These are phyloP conservation scores for Sula dactylatra DNA, from an alignment of 2,113 vertebrate genomes.

Conservation along the genomic window DNA sequence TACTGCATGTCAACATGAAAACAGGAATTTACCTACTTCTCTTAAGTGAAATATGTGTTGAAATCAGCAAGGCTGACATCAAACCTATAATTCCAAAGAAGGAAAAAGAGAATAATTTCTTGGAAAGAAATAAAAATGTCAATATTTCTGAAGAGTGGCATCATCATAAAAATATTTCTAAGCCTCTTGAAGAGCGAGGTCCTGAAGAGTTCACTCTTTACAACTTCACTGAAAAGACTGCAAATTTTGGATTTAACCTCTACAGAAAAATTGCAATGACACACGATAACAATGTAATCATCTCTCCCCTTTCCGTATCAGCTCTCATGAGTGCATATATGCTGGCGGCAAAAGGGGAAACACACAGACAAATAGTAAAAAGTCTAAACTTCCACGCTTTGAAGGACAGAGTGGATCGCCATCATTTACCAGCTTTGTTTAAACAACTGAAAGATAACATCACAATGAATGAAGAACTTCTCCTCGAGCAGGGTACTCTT, in stretches of 20 bases:
- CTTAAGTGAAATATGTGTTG: constrained; percentile 46
- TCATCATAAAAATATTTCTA: not conserved
- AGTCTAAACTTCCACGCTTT: constrained; percentile 74
- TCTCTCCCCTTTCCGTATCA: constrained; percentile 86
- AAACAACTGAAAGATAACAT: constrained; percentile 77
- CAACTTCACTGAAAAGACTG: constrained; percentile 81
- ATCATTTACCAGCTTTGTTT: constrained; percentile 78
- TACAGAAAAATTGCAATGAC: constrained; percentile 83
- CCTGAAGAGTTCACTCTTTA: constrained; percentile 29
- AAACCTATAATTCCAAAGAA: not conserved
- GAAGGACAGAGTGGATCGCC: constrained; percentile 24
- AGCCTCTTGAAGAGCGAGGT: not conserved
- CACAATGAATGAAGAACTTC: constrained; percentile 72
- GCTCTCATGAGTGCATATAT: constrained; percentile 73
- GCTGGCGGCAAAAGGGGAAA: constrained; percentile 77
- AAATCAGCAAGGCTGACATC: not conserved
- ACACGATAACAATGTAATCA: constrained; percentile 86
- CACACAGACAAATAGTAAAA: constrained; percentile 74
- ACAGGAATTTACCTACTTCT: constrained; percentile 33
- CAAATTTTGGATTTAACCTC: constrained; percentile 87
- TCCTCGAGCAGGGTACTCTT: constrained; percentile 74
- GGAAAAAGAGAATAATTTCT: not conserved
- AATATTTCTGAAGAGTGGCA: not conserved
- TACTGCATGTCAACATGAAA: constrained; percentile 44
- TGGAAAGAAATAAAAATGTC: not conserved